A percentile compares a stretch with the other conserved stretches of the same genome.
These are phyloP conservation scores for Mormyrus iriodes DNA, from an alignment of 2,113 vertebrate genomes.

Conservation along the genomic window DNA sequence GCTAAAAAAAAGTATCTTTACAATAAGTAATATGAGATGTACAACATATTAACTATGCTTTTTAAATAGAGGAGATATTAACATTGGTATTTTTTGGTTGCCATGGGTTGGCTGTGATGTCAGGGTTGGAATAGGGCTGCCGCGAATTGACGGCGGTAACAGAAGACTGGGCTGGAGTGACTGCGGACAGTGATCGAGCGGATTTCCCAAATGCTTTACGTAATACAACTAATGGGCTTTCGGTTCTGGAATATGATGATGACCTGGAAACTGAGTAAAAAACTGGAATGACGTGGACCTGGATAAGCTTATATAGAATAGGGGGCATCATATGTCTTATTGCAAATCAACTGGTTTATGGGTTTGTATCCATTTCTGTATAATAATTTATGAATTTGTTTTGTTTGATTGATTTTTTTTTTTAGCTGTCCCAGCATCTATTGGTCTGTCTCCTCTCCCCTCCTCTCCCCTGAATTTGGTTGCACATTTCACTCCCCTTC, in stretches of 20 bases:
- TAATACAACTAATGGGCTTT: neutral
- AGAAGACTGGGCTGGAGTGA: neutral
- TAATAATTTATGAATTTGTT: neutral
- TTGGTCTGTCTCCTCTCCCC: neutral
- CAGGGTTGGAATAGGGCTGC: neutral
- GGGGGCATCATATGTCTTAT: neutral
- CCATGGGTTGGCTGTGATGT: neutral
- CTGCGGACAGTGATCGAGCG: neutral
- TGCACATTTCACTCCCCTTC: neutral
- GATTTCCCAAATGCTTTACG: neutral
- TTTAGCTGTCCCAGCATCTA: neutral
- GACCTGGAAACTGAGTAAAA: neutral
- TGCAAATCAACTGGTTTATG: neutral
- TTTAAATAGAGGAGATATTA: neutral
- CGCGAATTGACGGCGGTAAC: neutral
- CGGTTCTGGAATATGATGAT: neutral
- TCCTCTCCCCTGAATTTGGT: neutral
- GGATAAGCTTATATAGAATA: neutral
- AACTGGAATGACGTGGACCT: neutral
- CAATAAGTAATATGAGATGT: neutral
- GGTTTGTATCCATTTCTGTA: neutral
- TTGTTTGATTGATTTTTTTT: neutral
- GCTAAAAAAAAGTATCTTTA: neutral
- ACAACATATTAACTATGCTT: neutral
- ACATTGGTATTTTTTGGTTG: neutral